phyloP scores from a whole-genome alignment of 1,140 invertebrate species.

The Chymomyza costata region DNA sequence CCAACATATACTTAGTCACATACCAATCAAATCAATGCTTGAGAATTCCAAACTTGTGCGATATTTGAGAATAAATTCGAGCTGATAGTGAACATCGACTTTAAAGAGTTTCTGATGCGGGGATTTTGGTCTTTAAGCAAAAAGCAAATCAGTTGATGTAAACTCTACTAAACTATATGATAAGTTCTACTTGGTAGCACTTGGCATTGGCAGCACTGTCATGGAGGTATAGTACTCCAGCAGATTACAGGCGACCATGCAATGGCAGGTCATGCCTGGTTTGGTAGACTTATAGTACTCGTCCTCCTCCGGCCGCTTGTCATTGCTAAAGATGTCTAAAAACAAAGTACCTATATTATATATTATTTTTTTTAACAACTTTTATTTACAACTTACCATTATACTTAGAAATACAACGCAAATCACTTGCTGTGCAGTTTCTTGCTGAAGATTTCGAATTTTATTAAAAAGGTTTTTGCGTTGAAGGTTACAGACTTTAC shows the following conservation, averaged over 20 bases:
- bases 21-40: slow-evolving; percentile 23
- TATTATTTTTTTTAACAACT: too few species aligned
- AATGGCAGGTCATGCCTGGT: slow-evolving; percentile 19
- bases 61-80: slow-evolving; percentile 15
- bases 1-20: neutral
- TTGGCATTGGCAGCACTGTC: slow-evolving; percentile 6
- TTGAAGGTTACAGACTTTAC: too few species aligned
- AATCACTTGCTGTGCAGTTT: slow-evolving; percentile 9
- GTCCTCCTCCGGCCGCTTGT: slow-evolving; percentile 18
- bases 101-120: neutral
- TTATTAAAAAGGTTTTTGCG: too few species aligned
- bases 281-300: slow-evolving; percentile 10
- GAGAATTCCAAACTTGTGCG: slow-evolving; percentile 18
- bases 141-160: neutral
- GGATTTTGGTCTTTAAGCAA: neutral
- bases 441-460: slow-evolving; percentile 1
- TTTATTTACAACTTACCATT: slow-evolving; percentile 9
- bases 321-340: slow-evolving; percentile 21
- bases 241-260: slow-evolving; percentile 9
- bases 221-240: slow-evolving; percentile 11
- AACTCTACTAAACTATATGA: too few species aligned
- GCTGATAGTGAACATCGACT: slow-evolving; percentile 22
- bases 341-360: neutral
- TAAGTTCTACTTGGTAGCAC: neutral
- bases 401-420: slow-evolving; percentile 13